phyloP scores from a whole-genome alignment of 1,140 invertebrate species.

The Philaenus spumarius region DNA sequence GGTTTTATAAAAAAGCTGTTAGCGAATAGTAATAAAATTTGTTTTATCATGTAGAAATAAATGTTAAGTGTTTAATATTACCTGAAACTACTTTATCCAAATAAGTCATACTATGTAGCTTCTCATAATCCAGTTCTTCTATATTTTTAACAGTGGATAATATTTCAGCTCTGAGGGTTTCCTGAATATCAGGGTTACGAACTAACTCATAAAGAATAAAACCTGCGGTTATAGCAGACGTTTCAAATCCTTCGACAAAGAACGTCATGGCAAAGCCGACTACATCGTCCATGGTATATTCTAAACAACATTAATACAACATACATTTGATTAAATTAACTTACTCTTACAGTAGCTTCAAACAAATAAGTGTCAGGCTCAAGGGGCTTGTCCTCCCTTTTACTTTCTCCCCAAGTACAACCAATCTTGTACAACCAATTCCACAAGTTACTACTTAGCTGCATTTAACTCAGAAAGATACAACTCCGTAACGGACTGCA shows the following conservation, averaged over 20 bases:
- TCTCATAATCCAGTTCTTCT: constrained; percentile 23
- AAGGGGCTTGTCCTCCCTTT: no score
- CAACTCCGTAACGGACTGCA: no score
- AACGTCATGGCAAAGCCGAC: background rate
- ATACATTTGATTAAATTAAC: no score
- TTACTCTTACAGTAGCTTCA: no score
- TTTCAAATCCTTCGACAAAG: constrained; percentile 37
- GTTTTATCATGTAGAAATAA: background rate
- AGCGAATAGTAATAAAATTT: background rate
- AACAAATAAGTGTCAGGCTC: no score
- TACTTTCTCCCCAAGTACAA: no score
- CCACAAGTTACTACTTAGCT: no score
- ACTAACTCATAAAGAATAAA: constrained; percentile 43
- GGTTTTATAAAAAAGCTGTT: background rate
- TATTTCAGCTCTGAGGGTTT: constrained; percentile 24
- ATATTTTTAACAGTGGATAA: constrained; percentile 13
- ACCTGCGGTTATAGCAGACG: constrained; percentile 38
- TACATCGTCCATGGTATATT: background rate
- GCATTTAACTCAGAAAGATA: no score
- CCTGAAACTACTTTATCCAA: constrained; percentile 23
- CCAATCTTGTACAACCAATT: no score
- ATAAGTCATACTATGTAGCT: constrained; percentile 24
- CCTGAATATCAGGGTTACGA: constrained; percentile 28
- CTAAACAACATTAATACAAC: no score
- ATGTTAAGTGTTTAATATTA: constrained; percentile 24